Conservation (phyloP, 2,797 vertebrate species). For the Nannoperca australis region DNA sequence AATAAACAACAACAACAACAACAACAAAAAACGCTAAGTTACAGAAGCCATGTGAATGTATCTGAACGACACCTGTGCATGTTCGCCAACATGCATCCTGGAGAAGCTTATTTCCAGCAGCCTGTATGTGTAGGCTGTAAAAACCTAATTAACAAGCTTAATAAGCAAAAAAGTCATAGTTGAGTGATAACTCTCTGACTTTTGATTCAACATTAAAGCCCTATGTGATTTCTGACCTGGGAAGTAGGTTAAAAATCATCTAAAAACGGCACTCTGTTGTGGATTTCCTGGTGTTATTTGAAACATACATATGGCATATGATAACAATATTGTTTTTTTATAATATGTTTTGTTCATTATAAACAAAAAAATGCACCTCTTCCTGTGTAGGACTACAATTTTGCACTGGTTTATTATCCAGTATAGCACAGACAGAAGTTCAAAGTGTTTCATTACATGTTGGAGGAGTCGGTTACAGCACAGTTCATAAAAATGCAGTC, state of each 20-base stretch:
- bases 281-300: not conserved
- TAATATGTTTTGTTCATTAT: not conserved
- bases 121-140: not conserved
- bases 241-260: not conserved
- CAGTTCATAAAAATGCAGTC: not conserved
- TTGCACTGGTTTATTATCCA: not conserved
- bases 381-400: not conserved
- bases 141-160: constrained; percentile 4
- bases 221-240: not conserved
- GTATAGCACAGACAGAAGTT: constrained; percentile 1
- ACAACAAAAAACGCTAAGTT: not conserved
- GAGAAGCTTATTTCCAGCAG: not conserved
- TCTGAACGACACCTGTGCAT: not conserved
- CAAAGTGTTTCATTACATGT: not conserved
- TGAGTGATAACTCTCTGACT: not conserved
- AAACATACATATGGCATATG: not conserved
- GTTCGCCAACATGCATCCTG: not conserved
- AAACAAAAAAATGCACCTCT: not conserved
- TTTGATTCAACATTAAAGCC: constrained; percentile 1
- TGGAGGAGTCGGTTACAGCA: not conserved
- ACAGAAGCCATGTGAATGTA: not conserved
- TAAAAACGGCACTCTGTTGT: not conserved
- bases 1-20: not conserved
- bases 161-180: not conserved
- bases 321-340: not conserved